Evolutionary conservation across 2,797 vertebrate species (phyloP).

Genomic region (Psittacula echo): DNA sequence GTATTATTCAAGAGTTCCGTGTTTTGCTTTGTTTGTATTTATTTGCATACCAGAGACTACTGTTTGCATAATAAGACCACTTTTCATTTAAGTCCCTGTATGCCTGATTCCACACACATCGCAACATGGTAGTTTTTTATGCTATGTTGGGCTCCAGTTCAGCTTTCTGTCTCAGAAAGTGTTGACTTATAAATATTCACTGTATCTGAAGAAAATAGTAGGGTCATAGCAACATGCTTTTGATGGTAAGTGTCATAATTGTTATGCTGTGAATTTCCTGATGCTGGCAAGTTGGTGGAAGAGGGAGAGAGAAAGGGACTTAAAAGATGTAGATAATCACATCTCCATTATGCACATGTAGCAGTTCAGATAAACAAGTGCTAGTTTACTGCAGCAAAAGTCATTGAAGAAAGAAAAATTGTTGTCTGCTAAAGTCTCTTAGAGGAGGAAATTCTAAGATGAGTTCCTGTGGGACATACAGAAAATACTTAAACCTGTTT

Average conservation of each 20-base stretch:
- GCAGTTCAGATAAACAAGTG: neutral
- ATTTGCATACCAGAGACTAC: conserved; percentile 76
- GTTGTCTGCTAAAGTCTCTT: neutral
- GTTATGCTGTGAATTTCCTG: neutral
- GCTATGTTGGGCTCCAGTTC: conserved; percentile 36
- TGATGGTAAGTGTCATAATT: neutral
- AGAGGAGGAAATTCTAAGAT: neutral
- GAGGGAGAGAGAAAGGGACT: neutral
- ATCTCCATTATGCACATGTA: neutral
- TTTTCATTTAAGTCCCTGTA: conserved; percentile 72
- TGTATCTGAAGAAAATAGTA: neutral
- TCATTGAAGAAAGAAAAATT: neutral
- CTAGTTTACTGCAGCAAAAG: neutral
- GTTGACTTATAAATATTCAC: conserved; percentile 15
- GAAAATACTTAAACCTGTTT: neutral
- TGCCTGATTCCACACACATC: conserved; percentile 69
- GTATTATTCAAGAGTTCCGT: conserved; percentile 67
- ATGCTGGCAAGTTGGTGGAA: neutral
- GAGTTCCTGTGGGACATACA: neutral
- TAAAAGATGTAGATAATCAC: neutral
- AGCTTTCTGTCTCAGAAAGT: neutral
- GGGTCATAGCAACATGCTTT: neutral
- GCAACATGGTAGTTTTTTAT: conserved; percentile 34
- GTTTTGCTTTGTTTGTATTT: conserved; percentile 73
- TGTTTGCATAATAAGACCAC: conserved; percentile 77